Evolutionary conservation across 1,140 invertebrate genomes (phyloP).

Genomic region (Drosophila repleta): DNA sequence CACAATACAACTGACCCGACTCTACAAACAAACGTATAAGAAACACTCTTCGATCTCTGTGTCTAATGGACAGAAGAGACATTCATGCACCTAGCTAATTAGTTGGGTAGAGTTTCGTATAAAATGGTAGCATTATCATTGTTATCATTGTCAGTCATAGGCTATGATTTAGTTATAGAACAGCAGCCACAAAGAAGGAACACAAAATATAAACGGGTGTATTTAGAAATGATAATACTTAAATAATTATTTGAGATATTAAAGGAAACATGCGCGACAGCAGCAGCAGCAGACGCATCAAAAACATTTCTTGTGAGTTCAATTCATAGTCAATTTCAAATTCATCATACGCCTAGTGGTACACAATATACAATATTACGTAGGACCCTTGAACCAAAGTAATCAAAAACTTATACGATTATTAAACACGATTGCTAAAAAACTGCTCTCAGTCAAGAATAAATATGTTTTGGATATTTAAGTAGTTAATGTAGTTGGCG

Average conservation of each 20-base stretch:
- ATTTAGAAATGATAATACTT: constrained; percentile 23
- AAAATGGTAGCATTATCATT: constrained; percentile 31
- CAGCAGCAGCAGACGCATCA: constrained; percentile 58
- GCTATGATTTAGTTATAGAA: constrained; percentile 54
- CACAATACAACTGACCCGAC: constrained; percentile 30
- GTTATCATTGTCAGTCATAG: constrained; percentile 60
- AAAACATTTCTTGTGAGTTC: constrained; percentile 19
- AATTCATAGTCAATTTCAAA: constrained; percentile 51
- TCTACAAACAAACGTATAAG: constrained; percentile 16
- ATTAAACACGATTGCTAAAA: constrained; percentile 55
- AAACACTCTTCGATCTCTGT: constrained; percentile 39
- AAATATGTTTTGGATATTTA: constrained; percentile 26
- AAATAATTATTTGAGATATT: constrained; percentile 21
- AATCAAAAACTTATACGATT: constrained; percentile 38
- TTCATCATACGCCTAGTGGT: constrained; percentile 75
- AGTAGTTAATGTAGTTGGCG: constrained; percentile 22
- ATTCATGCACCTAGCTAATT: constrained; percentile 76
- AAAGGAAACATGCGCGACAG: constrained; percentile 64
- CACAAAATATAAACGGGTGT: constrained; percentile 23
- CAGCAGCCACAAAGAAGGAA: constrained; percentile 50
- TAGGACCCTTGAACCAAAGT: constrained; percentile 57
- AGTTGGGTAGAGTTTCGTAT: constrained; percentile 48
- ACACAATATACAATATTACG: constrained; percentile 65
- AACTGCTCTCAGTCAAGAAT: constrained; percentile 59
- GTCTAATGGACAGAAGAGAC: constrained; percentile 61